phyloP scores from a whole-genome alignment of 1,140 invertebrate species.

The Ceratosolen fusciceps region DNA sequence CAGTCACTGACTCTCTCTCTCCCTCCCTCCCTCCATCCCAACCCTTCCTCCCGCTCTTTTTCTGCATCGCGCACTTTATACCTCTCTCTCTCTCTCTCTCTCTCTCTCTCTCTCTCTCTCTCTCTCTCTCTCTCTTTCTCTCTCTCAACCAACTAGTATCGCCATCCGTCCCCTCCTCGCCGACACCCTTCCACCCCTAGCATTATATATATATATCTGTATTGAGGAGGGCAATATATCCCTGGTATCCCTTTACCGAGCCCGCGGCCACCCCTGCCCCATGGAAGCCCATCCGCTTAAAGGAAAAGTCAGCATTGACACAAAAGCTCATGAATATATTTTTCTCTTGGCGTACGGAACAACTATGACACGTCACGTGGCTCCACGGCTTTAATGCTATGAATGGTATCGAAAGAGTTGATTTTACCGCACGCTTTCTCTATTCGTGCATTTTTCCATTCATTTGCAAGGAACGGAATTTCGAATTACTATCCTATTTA shows the following conservation, averaged over 20 bases:
- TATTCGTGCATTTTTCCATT: not conserved
- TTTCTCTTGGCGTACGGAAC: conserved; percentile 27
- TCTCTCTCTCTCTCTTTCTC: conserved; percentile 48
- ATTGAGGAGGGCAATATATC: not conserved
- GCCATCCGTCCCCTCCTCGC: conserved; percentile 41
- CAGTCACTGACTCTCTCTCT: conserved; percentile 40
- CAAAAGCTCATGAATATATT: conserved; percentile 51
- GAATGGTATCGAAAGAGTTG: not conserved
- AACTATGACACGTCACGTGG: conserved; percentile 34
- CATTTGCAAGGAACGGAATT: not conserved
- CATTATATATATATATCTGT: not conserved
- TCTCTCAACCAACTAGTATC: no score
- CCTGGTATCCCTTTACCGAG: conserved; percentile 24
- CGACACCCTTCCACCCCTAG: not conserved
- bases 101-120: conserved; percentile 38
- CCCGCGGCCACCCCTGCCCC: not conserved
- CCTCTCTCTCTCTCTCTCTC: conserved; percentile 51
- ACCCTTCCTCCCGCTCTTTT: conserved; percentile 4
- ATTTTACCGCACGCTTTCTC: not conserved
- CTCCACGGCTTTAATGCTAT: not conserved
- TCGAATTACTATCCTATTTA: no score
- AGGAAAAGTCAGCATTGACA: conserved; percentile 51
- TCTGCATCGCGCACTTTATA: conserved; percentile 45
- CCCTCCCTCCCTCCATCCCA: no score
- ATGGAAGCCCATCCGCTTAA: conserved; percentile 38